Conservation (phyloP, 2,113 vertebrate genomes). For the Taxidea taxus region DNA sequence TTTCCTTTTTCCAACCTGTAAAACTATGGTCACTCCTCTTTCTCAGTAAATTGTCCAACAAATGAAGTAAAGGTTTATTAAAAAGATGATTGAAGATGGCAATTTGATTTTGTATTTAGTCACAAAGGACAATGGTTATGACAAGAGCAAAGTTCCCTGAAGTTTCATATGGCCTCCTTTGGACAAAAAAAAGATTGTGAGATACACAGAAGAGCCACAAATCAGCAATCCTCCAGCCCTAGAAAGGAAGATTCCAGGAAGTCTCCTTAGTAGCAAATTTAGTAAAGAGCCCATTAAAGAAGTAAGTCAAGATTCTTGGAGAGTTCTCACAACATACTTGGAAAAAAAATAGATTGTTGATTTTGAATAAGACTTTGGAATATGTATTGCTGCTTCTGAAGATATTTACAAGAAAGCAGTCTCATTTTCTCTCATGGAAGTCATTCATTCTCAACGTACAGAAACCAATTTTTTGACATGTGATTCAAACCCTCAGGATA, state of each 20-base stretch:
- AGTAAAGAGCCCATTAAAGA: background rate
- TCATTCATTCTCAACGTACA: background rate
- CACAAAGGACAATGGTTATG: background rate
- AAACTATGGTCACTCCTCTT: slow-evolving; percentile 19
- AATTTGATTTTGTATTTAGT: background rate
- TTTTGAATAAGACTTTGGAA: background rate
- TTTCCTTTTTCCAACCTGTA: slow-evolving; percentile 31
- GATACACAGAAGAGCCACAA: background rate
- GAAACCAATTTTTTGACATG: background rate
- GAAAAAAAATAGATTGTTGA: background rate
- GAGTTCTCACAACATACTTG: background rate
- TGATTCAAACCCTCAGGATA: background rate
- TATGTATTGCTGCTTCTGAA: background rate
- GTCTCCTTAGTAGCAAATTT: background rate
- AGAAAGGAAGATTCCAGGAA: background rate
- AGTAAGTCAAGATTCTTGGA: background rate
- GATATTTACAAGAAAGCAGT: background rate
- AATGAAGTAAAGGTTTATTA: background rate
- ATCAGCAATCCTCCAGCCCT: background rate
- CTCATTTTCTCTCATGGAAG: background rate
- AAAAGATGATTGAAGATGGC: slow-evolving; percentile 24
- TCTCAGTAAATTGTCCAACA: background rate
- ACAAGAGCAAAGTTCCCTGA: background rate
- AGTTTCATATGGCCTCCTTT: background rate
- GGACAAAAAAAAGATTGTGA: background rate